Percentiles rank a stretch among this genome's conserved stretches.
These are phyloP conservation scores for Cynocephalus volans DNA, from an alignment of 2,113 vertebrate species.

Conservation along the genomic window DNA sequence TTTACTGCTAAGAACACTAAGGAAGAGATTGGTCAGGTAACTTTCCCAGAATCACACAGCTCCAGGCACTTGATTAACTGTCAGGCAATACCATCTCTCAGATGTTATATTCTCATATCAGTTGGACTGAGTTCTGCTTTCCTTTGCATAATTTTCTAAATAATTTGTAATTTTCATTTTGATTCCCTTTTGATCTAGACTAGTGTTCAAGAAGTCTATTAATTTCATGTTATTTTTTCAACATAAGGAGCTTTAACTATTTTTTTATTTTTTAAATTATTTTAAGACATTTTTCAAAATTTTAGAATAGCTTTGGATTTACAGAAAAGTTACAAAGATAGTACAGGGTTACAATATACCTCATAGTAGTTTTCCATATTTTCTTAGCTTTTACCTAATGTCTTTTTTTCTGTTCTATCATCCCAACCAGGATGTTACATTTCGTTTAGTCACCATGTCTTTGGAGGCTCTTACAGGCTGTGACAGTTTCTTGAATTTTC, in stretches of 20 bases:
- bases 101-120: background rate
- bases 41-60: background rate
- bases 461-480: background rate
- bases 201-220: background rate
- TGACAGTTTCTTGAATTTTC: background rate
- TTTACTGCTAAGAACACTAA: background rate
- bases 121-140: background rate
- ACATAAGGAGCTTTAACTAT: background rate
- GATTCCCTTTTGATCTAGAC: background rate
- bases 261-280: background rate
- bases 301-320: background rate
- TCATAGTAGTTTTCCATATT: background rate
- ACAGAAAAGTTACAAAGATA: background rate
- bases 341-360: background rate
- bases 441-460: background rate
- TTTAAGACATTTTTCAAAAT: background rate
- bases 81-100: background rate
- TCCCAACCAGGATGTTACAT: background rate
- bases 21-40: background rate
- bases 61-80: background rate
- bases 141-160: background rate
- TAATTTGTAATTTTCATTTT: constrained; percentile 25
- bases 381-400: background rate
- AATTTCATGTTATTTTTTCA: background rate
- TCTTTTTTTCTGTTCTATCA: background rate